Conservation (phyloP, 2,888 invertebrate species). For the Cistogaster globosa region DNA sequence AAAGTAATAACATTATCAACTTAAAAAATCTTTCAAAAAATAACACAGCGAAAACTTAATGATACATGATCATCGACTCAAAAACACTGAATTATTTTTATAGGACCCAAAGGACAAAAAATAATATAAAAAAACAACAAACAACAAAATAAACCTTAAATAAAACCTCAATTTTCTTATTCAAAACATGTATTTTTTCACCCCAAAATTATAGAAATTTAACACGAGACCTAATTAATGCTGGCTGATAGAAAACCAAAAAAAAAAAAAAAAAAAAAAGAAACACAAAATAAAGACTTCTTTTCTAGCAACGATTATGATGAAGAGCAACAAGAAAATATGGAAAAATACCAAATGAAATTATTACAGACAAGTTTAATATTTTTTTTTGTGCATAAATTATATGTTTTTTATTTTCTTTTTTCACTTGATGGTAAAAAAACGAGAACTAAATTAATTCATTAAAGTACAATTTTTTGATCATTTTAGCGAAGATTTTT, state of each 20-base stretch:
- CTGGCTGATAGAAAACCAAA: conserved; percentile 16
- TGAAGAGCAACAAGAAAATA: not conserved
- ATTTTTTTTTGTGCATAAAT: conserved; percentile 64
- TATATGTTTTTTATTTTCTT: conserved; percentile 45
- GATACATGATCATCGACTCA: conserved; percentile 70
- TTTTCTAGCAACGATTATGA: conserved; percentile 13
- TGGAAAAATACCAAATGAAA: conserved; percentile 43
- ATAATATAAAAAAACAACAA: conserved; percentile 63
- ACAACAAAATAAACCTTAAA: not conserved
- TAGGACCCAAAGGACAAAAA: conserved; percentile 77
- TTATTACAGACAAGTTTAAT: conserved; percentile 69
- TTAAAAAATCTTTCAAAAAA: not conserved
- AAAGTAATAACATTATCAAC: conserved; percentile 58
- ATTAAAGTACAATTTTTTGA: conserved; percentile 81
- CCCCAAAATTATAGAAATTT: conserved; percentile 79
- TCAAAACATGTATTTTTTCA: conserved; percentile 78
- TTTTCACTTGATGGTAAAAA: conserved; percentile 10
- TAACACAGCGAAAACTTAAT: conserved; percentile 51
- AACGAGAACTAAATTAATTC: conserved; percentile 80
- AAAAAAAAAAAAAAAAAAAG: not conserved
- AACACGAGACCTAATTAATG: conserved; percentile 74
- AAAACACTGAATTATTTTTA: conserved; percentile 70
- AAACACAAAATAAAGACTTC: conserved; percentile 40
- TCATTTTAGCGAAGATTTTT: conserved; percentile 69
- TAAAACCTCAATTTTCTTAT: conserved; percentile 73